A percentile compares a stretch with the other conserved stretches of the same genome.
These are phyloP conservation scores for Drosophila paucipuncta DNA, from an alignment of 2,888 invertebrate genomes.

Conservation along the genomic window DNA sequence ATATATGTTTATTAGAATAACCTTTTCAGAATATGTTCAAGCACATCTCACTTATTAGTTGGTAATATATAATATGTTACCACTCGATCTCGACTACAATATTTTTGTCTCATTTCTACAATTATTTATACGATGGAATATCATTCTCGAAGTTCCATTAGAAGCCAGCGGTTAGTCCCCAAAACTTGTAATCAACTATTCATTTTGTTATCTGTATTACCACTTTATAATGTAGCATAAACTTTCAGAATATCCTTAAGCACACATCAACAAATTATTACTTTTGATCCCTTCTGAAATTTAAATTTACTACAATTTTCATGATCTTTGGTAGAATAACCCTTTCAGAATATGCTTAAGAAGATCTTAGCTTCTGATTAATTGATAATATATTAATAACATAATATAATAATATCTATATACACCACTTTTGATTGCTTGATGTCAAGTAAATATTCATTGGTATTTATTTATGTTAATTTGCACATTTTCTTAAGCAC, in stretches of 20 bases:
- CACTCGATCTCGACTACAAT: neutral
- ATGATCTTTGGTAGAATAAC: neutral
- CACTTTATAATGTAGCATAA: too few relatives aligned
- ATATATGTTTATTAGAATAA: neutral
- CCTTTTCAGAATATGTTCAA: neutral
- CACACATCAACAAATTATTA: neutral
- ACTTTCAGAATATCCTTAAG: neutral
- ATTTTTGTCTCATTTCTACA: neutral
- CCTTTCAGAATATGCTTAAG: neutral
- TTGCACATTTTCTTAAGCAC: neutral
- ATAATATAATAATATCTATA: neutral
- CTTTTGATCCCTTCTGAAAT: neutral
- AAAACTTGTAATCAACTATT: neutral
- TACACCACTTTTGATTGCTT: neutral
- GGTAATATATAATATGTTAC: neutral
- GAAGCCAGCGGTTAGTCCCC: neutral
- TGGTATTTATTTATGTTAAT: neutral
- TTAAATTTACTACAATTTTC: accelerated
- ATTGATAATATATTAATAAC: neutral
- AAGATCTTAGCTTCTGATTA: neutral
- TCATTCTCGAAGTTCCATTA: neutral
- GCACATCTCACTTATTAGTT: neutral
- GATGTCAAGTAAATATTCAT: neutral
- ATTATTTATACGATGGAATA: neutral
- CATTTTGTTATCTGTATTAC: neutral